Evolutionary conservation across 2,888 invertebrate species (phyloP).

Genomic region (Tupiocoris notatus): DNA sequence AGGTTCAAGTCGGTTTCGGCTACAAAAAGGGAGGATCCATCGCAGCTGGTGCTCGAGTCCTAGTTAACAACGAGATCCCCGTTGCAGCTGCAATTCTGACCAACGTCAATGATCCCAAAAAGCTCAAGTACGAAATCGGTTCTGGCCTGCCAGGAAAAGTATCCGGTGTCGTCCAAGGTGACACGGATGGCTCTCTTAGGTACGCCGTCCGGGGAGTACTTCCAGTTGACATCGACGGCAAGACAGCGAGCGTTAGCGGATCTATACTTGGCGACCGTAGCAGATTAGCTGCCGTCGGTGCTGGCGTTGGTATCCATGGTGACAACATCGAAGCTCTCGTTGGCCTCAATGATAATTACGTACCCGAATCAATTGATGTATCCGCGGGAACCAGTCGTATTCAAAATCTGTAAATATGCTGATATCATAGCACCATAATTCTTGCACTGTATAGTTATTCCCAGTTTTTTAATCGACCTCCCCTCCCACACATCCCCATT

Average conservation of each 20-base stretch:
- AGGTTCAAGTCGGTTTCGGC: neutral
- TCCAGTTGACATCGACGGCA: neutral
- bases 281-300: neutral
- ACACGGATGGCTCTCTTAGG: neutral
- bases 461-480: too few species aligned
- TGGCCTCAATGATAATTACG: neutral
- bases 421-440: too few species aligned
- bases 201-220: neutral
- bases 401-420: too few species aligned
- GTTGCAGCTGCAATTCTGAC: neutral
- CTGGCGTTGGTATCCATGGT: neutral
- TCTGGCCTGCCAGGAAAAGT: neutral
- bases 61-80: neutral
- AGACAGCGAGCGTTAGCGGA: neutral
- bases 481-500: too few species aligned
- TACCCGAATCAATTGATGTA: neutral
- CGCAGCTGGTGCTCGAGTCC: neutral
- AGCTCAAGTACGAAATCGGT: neutral
- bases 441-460: too few species aligned
- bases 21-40: neutral
- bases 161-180: neutral
- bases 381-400: neutral
- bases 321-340: neutral
- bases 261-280: neutral
- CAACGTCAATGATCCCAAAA: neutral